Evolutionary conservation across 2,797 vertebrate species (phyloP).

Genomic region (Amblyopsis hoosieri): DNA sequence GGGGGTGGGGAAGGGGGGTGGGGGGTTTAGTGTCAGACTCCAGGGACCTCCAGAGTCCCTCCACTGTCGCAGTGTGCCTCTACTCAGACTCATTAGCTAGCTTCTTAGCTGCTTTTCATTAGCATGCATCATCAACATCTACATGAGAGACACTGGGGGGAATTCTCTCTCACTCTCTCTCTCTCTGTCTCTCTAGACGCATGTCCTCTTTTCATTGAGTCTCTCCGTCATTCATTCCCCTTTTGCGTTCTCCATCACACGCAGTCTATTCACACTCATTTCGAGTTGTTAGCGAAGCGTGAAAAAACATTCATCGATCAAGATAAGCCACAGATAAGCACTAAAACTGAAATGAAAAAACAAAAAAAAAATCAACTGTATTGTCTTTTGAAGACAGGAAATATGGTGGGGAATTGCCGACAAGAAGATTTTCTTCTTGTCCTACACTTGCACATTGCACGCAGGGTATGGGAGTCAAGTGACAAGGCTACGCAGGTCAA

Average conservation of each 20-base stretch:
- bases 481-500: conserved; percentile 36
- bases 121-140: conserved; percentile 43
- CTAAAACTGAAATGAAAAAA: too few species aligned
- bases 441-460: conserved; percentile 45
- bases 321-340: too few species aligned
- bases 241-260: conserved; percentile 19
- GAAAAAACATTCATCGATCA: too few species aligned
- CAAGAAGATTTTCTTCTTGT: too few species aligned
- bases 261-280: too few species aligned
- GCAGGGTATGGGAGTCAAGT: conserved; percentile 24
- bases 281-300: too few species aligned
- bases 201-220: conserved; percentile 18
- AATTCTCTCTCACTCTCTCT: background rate
- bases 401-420: too few species aligned
- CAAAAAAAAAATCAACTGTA: too few species aligned
- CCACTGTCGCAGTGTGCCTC: conserved; percentile 25
- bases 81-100: conserved; percentile 43
- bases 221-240: conserved; percentile 31
- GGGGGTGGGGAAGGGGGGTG: conserved; percentile 5
- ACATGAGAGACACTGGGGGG: conserved; percentile 5
- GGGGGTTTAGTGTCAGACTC: conserved; percentile 41
- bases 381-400: too few species aligned
- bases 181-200: background rate
- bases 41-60: conserved; percentile 37
- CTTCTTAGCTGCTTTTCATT: conserved; percentile 64